Percentiles rank a stretch among this genome's conserved stretches.
These are phyloP conservation scores for Cyanistes caeruleus DNA, from an alignment of 2,113 vertebrate species.

Conservation along the genomic window DNA sequence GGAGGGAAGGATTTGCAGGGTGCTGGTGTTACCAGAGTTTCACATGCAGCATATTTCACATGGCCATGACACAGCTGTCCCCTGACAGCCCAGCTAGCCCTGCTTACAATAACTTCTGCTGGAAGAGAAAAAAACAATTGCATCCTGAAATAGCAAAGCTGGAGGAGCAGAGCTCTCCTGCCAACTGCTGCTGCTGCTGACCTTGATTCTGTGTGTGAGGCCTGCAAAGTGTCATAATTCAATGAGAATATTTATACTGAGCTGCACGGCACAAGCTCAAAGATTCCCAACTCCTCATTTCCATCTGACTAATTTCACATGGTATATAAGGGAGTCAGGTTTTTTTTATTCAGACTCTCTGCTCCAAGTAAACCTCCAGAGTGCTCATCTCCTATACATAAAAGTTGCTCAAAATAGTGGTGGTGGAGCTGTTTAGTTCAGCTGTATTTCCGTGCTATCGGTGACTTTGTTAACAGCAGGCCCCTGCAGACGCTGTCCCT, in stretches of 20 bases:
- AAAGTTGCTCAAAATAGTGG: not conserved
- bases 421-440: slow-evolving; percentile 14
- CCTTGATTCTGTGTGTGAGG: not conserved
- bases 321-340: not conserved
- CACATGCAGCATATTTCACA: not conserved
- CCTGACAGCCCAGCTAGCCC: not conserved
- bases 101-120: not conserved
- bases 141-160: not conserved
- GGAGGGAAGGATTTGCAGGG: not conserved
- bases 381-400: not conserved
- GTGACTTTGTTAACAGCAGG: slow-evolving; percentile 17
- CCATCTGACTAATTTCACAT: not conserved
- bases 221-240: not conserved
- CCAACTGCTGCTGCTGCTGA: not conserved
- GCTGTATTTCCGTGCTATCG: not conserved
- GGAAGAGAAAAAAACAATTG: not conserved
- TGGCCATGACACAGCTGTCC: fast-evolving
- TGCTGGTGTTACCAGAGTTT: not conserved
- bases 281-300: not conserved
- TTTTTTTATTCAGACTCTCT: not conserved
- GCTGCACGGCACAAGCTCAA: not conserved
- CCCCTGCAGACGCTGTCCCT: not conserved
- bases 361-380: not conserved
- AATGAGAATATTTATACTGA: not conserved
- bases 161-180: not conserved